A percentile compares a stretch with the other conserved stretches of the same genome.
phyloP scores from a whole-genome alignment of 2,888 invertebrate species.

The Colostygia pectinataria region DNA sequence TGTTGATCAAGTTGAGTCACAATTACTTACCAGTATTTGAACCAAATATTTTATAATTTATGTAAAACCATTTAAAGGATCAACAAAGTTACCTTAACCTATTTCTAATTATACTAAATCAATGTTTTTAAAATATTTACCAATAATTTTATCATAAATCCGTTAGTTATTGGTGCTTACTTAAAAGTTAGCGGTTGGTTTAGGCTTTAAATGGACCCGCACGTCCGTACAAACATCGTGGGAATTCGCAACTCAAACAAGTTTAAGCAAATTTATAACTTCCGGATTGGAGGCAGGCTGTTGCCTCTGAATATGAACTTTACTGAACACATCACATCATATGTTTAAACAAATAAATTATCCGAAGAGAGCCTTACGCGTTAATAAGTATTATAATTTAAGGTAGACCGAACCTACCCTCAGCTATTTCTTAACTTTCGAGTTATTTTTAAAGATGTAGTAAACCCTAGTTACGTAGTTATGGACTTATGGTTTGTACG shows the following conservation, averaged over 20 bases:
- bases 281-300: slow-evolving; percentile 65
- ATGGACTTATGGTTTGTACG: too few species aligned
- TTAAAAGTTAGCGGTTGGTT: slow-evolving; percentile 70
- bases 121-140: slow-evolving; percentile 27
- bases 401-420: too few species aligned
- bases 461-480: too few species aligned
- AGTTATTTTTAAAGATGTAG: too few species aligned
- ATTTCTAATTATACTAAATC: slow-evolving; percentile 18
- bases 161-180: slow-evolving; percentile 61
- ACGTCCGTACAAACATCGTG: slow-evolving; percentile 78
- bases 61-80: too few species aligned
- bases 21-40: too few species aligned
- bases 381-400: too few species aligned
- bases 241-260: slow-evolving; percentile 78
- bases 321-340: slow-evolving; percentile 29
- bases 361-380: slow-evolving; percentile 24
- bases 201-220: slow-evolving; percentile 75
- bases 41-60: too few species aligned
- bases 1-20: too few species aligned
- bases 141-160: slow-evolving; percentile 55
- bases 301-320: slow-evolving; percentile 45
- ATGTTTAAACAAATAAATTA: slow-evolving; percentile 30
- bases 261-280: slow-evolving; percentile 79
- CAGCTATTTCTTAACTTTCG: too few species aligned
- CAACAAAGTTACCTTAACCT: background rate